Percentiles rank a stretch among this genome's conserved stretches.
Conservation (phyloP, 92 coral and sea anemone species). For the Anthopleura xanthogrammica region DNA sequence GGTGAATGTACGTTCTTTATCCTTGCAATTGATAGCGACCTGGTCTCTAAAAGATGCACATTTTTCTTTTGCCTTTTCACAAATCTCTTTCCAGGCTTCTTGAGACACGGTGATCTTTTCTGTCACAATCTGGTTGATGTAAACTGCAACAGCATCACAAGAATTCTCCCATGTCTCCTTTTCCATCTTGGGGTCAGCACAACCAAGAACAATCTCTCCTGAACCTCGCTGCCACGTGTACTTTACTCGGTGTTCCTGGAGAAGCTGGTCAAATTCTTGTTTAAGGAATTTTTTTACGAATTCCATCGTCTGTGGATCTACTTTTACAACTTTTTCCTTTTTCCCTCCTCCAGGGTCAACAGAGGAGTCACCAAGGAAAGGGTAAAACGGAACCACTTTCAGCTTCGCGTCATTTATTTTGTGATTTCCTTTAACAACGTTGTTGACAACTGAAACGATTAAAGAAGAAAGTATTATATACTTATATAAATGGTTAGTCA, state of each 20-base stretch:
- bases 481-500: too few relatives aligned
- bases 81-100: conserved; percentile 23
- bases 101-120: neutral
- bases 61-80: conserved; percentile 8
- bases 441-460: conserved; percentile 39
- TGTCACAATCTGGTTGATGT: neutral
- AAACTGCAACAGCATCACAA: conserved; percentile 2
- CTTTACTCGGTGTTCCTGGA: neutral
- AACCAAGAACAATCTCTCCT: conserved; percentile 1
- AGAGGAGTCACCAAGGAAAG: conserved; percentile 43
- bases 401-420: conserved; percentile 27
- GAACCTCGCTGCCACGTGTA: conserved; percentile 16
- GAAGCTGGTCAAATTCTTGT: conserved; percentile 16
- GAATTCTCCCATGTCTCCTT: conserved; percentile 24
- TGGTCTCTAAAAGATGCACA: neutral
- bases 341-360: conserved; percentile 20
- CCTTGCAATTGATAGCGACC: conserved; percentile 13
- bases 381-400: conserved; percentile 39
- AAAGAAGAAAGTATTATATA: too few relatives aligned
- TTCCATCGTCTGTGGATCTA: conserved; percentile 9
- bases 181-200: conserved; percentile 17
- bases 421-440: conserved; percentile 24
- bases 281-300: conserved; percentile 9
- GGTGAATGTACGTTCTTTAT: conserved; percentile 8
- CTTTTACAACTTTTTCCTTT: neutral